Base-by-base conservation (phyloP, 2,113 vertebrate species). In the Tragulus kanchil region DNA sequence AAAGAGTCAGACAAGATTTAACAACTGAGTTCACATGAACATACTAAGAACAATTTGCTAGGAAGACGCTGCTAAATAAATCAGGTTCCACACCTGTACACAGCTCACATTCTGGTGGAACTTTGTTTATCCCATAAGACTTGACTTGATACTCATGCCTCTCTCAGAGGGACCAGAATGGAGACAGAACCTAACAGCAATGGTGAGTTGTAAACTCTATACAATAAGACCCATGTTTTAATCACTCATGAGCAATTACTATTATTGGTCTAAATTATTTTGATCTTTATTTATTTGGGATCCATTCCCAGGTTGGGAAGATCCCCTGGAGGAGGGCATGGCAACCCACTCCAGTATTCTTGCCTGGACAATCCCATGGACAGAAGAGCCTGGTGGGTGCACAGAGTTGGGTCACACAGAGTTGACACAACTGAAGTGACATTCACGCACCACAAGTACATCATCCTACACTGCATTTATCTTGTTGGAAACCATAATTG, bases 141-240 rank as follows among this genome's bases (percentile, higher is more conserved):
- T 36, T 82, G 45, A 25, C 56, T 87, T 48, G 58, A 88, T 82
- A 73, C 56, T 82, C 26, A 73, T 48, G 65, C 42, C 84, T 82
- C 21, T 78, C 36, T 79, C 64, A n/a, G 75, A 90, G 58, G 79
- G 69, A 85, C 61, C 52, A 95, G 42, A 95, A 54, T 64, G 65
- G 26, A 82, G 87, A 92, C 16, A 50, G 61, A 90, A 95, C 19
- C 19, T 92, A 62, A 58, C 16, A 75, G 45, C 45, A 79, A 50
- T 87, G 67, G 21, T 77, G 58, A 90, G 42, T 91, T 85, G 61
- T 79, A 69, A 61, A 86, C 6, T 36, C 54, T 36, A 7, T 58
- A 90, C 12, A 81, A 73, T 42, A 42, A n/a, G 79, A 71, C 56
- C 13, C 45, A 85, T 48, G 71, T 71, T 90, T 28, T 61, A 90